These are phyloP conservation scores for Dipodomys spectabilis DNA, from an alignment of 2,113 vertebrate genomes.

Conservation along the genomic window DNA sequence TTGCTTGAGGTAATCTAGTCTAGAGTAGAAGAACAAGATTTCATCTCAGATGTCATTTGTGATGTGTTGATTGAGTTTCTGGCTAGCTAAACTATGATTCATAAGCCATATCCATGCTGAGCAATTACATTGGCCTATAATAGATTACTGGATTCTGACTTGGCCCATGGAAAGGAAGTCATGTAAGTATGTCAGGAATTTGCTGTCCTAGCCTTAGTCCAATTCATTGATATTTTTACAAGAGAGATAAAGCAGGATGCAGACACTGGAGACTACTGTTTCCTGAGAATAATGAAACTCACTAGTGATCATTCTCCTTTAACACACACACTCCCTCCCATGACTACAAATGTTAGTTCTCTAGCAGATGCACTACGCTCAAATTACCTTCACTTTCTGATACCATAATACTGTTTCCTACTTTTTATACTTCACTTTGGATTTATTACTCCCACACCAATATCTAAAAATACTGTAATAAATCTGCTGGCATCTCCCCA, in stretches of 20 bases:
- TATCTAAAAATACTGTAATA: not conserved
- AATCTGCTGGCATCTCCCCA: not conserved
- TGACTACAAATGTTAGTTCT: not conserved
- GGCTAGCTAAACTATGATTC: not conserved
- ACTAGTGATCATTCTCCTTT: not conserved
- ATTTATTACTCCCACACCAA: not conserved
- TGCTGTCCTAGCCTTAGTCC: not conserved
- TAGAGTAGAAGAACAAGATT: not conserved
- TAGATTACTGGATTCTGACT: not conserved
- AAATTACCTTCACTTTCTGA: not conserved
- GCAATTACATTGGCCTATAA: not conserved
- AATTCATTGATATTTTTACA: not conserved
- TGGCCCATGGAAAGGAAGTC: not conserved
- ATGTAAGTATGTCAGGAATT: not conserved
- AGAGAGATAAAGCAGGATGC: not conserved
- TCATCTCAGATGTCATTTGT: not conserved
- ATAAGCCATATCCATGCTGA: not conserved
- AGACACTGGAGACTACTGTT: not conserved
- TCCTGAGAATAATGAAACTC: not conserved
- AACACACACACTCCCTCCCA: not conserved
- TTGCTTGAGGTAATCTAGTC: conserved; percentile 1
- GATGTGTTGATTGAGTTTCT: not conserved
- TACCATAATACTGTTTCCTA: not conserved
- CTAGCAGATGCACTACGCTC: not conserved
- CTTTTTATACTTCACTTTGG: not conserved